Conservation (phyloP, 1,140 invertebrate genomes). For the Paraescarpia echinospica region DNA sequence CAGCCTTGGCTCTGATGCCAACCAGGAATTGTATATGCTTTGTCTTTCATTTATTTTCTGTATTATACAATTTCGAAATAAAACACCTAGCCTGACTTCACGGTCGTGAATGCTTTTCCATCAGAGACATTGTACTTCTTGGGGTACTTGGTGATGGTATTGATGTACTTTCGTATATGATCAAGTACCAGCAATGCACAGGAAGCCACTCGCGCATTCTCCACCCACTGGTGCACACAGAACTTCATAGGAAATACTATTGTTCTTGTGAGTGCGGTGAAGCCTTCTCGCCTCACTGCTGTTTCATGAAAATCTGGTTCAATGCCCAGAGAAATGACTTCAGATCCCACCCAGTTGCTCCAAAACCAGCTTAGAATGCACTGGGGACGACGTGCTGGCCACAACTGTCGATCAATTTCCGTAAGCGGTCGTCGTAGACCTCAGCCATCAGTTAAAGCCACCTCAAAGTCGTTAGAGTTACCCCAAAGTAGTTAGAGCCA, state of each 20-base stretch:
- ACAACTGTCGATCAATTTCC: constrained; percentile 17
- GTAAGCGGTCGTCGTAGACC: constrained; percentile 22
- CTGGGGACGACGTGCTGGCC: too few species aligned
- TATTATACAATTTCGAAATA: too few species aligned
- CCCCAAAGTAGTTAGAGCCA: too few species aligned
- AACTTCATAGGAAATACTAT: constrained; percentile 29
- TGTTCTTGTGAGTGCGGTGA: neutral
- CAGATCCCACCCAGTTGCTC: too few species aligned
- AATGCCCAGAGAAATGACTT: constrained; percentile 20
- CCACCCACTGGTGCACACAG: constrained; percentile 10
- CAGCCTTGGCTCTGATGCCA: too few species aligned
- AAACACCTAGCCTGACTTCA: neutral
- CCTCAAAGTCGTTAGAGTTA: too few species aligned
- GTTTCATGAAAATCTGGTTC: constrained; percentile 32
- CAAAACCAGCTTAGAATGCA: too few species aligned
- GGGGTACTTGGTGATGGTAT: neutral
- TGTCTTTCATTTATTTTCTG: too few species aligned
- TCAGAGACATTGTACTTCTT: neutral
- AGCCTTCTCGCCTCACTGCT: constrained; percentile 18
- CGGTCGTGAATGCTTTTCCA: neutral
- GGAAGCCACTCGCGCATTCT: neutral
- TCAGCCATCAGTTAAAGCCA: constrained; percentile 21
- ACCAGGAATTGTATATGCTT: too few species aligned
- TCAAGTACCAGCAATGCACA: neutral
- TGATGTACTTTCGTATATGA: neutral